Evolutionary conservation across 2,113 vertebrate species (phyloP).

Genomic region (Theristicus caerulescens): DNA sequence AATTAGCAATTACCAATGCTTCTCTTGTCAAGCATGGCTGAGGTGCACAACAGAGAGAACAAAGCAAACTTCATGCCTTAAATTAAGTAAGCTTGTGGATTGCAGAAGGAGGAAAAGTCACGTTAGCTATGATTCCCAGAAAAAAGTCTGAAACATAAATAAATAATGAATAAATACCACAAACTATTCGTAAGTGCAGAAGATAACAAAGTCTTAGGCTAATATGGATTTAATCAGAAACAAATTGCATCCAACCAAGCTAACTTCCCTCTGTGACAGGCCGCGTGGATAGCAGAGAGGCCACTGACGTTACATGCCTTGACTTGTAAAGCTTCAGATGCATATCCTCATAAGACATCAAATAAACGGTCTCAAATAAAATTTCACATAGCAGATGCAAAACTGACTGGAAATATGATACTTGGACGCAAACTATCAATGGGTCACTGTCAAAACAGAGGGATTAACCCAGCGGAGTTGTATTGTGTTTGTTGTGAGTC

Average conservation of each 20-base stretch:
- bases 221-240: conserved; percentile 53
- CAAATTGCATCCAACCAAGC: conserved; percentile 9
- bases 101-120: neutral
- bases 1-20: neutral
- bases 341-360: conserved; percentile 29
- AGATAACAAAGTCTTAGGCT: conserved; percentile 38
- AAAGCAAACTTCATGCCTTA: neutral
- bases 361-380: conserved; percentile 44
- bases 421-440: neutral
- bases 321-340: conserved; percentile 36
- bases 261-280: conserved; percentile 5
- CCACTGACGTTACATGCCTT: neutral
- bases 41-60: neutral
- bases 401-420: conserved; percentile 11
- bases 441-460: conserved; percentile 17
- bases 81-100: neutral
- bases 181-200: neutral
- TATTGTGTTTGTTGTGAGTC: conserved; percentile 31
- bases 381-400: conserved; percentile 29
- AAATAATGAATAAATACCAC: conserved; percentile 35
- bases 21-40: neutral
- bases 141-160: neutral
- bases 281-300: neutral
- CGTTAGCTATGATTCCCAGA: neutral
- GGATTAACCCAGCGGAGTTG: conserved; percentile 33